These are phyloP conservation scores for Rhinolophus sinicus DNA, from an alignment of 2,113 vertebrate genomes.

Conservation along the genomic window DNA sequence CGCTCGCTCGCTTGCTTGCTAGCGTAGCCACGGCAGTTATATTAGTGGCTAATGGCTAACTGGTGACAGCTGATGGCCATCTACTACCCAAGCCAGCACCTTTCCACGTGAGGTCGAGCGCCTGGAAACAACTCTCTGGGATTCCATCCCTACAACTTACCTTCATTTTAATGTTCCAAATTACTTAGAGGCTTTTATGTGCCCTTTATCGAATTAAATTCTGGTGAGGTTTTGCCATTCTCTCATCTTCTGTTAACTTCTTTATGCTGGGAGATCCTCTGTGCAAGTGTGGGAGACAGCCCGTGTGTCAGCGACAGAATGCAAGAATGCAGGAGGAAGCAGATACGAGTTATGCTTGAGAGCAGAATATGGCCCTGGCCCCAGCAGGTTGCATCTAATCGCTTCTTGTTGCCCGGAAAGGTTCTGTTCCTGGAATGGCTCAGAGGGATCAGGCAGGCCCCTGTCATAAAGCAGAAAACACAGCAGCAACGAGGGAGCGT, in stretches of 20 bases:
- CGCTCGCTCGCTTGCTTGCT: too few relatives aligned
- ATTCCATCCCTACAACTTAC: too few relatives aligned
- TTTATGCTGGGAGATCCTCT: not conserved
- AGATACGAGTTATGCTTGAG: not conserved
- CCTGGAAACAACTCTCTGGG: too few relatives aligned
- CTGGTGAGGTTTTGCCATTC: not conserved
- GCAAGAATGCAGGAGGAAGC: not conserved
- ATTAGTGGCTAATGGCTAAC: too few relatives aligned
- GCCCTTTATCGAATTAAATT: not conserved
- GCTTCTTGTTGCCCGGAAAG: not conserved
- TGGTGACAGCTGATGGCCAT: too few relatives aligned
- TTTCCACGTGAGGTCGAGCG: too few relatives aligned
- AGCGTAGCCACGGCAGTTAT: too few relatives aligned
- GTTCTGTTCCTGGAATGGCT: not conserved
- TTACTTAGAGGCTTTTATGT: not conserved
- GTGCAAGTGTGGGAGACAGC: not conserved
- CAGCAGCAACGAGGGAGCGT: constrained; percentile 36
- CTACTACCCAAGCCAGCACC: too few relatives aligned
- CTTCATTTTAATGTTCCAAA: not conserved
- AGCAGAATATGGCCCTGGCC: not conserved
- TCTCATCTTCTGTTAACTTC: not conserved
- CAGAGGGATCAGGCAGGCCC: not conserved
- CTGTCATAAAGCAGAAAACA: not conserved
- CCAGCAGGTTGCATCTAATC: not conserved
- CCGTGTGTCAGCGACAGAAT: not conserved